Evolutionary conservation across 2,113 vertebrate genomes (phyloP), one percentile per base, ranked within the genome.

Genomic region (Aphyosemion australe): DNA sequence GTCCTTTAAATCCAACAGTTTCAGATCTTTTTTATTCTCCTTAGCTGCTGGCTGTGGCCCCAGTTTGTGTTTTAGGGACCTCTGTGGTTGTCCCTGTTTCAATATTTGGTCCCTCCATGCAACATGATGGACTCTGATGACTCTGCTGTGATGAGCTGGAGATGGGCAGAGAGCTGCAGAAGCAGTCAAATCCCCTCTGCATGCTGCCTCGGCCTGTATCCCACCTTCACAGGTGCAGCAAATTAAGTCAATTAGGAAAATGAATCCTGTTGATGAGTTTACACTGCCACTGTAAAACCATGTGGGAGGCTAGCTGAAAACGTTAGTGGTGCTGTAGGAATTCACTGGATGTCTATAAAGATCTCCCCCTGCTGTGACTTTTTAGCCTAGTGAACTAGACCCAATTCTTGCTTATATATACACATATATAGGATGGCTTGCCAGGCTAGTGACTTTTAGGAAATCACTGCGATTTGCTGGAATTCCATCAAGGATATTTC

Each of bases 171-270:
- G 8, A 58, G 18, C 19, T 26, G 21, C 21, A 47, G 42, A 15
- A 10, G 9, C 42, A 47, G 26, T 26, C 3, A 26, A 26, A 26
- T 26, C 26, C 26, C 26, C 26, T 26, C 2, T 32, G 21, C 11
- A 21, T 47, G 9, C 3, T 8, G 1, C 57, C 11, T 19, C 11
- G 8, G 16, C 43, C 11, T 2, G 32, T 42, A 12, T 19, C 10
- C 34, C 57, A 47, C 43, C 58, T 47, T 39, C 46, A 41, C 18
- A 62, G 60, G 46, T 62, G 9, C 18, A 39, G 34, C 46, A 13
- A 62, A 21, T 39, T 6, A 37, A 62, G 16, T 18, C 47, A 21
- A 50, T 62, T 21, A 39, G 34, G 46, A 20, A 16, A 49, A 31
- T 16, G 4, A 21, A 50, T 5, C 47, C 18, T 2, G 10, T 46